These are phyloP conservation scores for Canis aureus DNA, from an alignment of 2,113 vertebrate genomes.

Conservation along the genomic window DNA sequence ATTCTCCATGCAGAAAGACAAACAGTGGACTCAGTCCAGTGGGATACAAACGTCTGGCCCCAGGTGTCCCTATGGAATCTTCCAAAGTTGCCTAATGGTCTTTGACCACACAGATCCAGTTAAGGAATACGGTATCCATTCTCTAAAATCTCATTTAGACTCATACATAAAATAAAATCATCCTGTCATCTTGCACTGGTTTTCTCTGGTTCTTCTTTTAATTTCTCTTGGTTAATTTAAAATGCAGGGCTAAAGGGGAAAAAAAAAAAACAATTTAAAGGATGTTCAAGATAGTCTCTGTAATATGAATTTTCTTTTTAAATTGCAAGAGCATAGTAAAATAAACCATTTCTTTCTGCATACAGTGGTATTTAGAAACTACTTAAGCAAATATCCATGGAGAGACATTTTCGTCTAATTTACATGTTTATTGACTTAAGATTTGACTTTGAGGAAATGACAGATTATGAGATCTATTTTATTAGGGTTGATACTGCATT, in stretches of 20 bases:
- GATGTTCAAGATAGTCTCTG: neutral
- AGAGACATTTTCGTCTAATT: conserved; percentile 6
- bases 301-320: neutral
- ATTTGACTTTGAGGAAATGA: neutral
- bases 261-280: conserved; percentile 27
- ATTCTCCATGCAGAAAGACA: conserved; percentile 89
- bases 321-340: conserved; percentile 21
- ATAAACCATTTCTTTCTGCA: neutral
- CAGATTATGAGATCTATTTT: neutral
- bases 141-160: conserved; percentile 87
- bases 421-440: conserved; percentile 23
- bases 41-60: conserved; percentile 86
- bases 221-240: conserved; percentile 84
- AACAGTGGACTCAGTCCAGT: conserved; percentile 83
- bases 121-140: conserved; percentile 80
- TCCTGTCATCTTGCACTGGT: conserved; percentile 79
- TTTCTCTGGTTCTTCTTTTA: conserved; percentile 79
- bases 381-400: neutral
- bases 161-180: conserved; percentile 80
- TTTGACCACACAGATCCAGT: conserved; percentile 85
- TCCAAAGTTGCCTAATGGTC: conserved; percentile 83
- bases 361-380: conserved; percentile 41
- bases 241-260: conserved; percentile 77
- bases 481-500: neutral
- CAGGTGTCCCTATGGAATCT: conserved; percentile 84